phyloP scores from a whole-genome alignment of 2,888 invertebrate genomes.

The Ctenicera cuprea region DNA sequence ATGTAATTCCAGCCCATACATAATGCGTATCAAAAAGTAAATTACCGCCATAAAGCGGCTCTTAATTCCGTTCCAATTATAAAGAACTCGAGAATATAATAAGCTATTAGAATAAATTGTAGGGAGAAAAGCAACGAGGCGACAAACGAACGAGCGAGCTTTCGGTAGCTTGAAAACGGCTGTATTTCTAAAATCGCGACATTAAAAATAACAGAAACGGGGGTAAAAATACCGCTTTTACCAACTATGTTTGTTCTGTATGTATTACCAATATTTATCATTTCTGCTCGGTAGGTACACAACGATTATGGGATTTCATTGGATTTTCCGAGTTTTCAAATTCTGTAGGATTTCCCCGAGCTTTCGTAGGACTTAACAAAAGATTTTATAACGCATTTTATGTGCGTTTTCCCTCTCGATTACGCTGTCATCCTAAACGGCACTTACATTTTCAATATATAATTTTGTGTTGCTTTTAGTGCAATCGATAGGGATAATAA shows the following conservation, averaged over 20 bases:
- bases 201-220: conserved; percentile 1
- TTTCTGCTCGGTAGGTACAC: conserved; percentile 17
- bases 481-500: conserved; percentile 23
- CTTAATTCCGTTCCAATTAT: conserved; percentile 45
- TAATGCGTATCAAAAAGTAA: conserved; percentile 42
- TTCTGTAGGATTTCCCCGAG: conserved; percentile 1
- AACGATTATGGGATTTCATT: conserved; percentile 22
- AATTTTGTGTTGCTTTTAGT: conserved; percentile 5
- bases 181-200: conserved; percentile 17
- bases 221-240: background rate
- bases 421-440: background rate
- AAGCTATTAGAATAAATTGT: conserved; percentile 41
- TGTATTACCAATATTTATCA: conserved; percentile 19
- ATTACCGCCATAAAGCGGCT: conserved; percentile 35
- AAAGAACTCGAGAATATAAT: conserved; percentile 45
- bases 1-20: conserved; percentile 31
- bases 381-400: conserved; percentile 21
- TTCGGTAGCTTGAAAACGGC: conserved; percentile 12
- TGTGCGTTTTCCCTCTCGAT: background rate
- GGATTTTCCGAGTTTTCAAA: conserved; percentile 23
- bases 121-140: conserved; percentile 36
- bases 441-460: background rate
- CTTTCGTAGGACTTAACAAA: conserved; percentile 13
- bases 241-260: conserved; percentile 4
- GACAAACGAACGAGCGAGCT: conserved; percentile 24